Percentiles rank a stretch among this genome's conserved stretches.
Conservation (phyloP, 2,113 vertebrate genomes). For the Gymnogyps californianus region DNA sequence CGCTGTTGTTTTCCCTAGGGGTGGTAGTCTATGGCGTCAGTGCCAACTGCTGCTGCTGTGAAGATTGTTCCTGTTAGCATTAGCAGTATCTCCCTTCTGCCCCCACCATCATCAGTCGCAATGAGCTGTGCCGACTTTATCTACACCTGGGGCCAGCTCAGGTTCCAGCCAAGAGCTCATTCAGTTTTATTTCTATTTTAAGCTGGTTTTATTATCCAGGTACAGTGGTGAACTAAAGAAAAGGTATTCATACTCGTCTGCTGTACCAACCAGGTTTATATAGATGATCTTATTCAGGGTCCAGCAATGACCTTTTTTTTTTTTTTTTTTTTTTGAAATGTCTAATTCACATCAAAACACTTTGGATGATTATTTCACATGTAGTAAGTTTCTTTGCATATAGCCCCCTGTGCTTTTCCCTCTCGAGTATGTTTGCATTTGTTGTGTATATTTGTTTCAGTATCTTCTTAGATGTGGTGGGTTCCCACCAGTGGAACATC, state of each 20-base stretch:
- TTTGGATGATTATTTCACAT: neutral
- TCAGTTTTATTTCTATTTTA: neutral
- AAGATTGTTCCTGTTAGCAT: neutral
- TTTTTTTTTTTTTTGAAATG: neutral
- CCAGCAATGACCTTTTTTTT: neutral
- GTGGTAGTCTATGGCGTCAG: accelerated
- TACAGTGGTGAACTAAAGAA: neutral
- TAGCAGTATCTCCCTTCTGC: neutral
- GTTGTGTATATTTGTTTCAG: neutral
- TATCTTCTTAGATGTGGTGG: neutral
- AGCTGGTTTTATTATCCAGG: neutral
- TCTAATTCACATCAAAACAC: neutral
- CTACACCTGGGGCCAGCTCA: neutral
- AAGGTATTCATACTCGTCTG: neutral
- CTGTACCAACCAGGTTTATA: neutral
- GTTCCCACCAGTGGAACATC: neutral
- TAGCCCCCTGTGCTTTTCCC: neutral
- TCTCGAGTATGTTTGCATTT: neutral
- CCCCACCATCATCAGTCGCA: neutral
- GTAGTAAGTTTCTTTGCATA: neutral
- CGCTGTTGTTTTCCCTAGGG: neutral
- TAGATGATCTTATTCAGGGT: neutral
- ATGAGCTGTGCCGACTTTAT: neutral
- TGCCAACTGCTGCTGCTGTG: neutral
- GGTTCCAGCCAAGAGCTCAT: neutral